Conservation (phyloP, 2,797 vertebrate species). For the Coregonus ussuriensis region DNA sequence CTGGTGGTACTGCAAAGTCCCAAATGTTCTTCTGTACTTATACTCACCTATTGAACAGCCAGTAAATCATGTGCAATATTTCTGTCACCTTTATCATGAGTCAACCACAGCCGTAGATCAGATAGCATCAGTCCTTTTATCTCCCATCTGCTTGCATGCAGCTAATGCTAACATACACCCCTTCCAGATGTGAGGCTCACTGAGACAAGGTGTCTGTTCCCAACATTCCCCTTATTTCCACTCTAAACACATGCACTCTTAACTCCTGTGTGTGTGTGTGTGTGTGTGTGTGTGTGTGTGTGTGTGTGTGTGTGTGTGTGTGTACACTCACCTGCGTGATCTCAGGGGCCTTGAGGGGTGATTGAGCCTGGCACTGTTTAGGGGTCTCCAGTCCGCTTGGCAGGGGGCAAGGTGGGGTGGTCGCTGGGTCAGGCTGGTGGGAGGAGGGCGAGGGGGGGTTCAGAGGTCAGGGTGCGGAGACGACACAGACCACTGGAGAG, state of each 20-base stretch:
- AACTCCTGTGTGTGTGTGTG: background rate
- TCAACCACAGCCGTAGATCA: background rate
- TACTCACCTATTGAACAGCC: background rate
- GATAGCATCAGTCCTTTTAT: background rate
- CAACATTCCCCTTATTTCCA: background rate
- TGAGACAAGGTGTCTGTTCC: background rate
- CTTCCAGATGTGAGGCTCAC: background rate
- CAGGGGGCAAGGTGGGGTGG: background rate
- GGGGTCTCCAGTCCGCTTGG: background rate
- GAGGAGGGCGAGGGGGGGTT: constrained; percentile 7
- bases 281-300: no score
- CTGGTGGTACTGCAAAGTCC: background rate
- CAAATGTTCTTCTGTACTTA: background rate
- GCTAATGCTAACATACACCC: background rate
- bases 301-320: background rate
- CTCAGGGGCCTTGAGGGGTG: background rate
- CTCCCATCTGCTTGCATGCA: background rate
- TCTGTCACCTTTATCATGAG: background rate
- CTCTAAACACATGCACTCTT: background rate
- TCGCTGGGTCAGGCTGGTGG: constrained; percentile 7
- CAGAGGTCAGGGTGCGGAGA: constrained; percentile 45
- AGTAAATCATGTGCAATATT: background rate
- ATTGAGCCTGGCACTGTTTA: background rate
- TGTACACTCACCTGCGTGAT: background rate
- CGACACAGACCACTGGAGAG: constrained; percentile 45